These are phyloP conservation scores for Characodon lateralis DNA, from an alignment of 2,797 vertebrate species.

Conservation along the genomic window DNA sequence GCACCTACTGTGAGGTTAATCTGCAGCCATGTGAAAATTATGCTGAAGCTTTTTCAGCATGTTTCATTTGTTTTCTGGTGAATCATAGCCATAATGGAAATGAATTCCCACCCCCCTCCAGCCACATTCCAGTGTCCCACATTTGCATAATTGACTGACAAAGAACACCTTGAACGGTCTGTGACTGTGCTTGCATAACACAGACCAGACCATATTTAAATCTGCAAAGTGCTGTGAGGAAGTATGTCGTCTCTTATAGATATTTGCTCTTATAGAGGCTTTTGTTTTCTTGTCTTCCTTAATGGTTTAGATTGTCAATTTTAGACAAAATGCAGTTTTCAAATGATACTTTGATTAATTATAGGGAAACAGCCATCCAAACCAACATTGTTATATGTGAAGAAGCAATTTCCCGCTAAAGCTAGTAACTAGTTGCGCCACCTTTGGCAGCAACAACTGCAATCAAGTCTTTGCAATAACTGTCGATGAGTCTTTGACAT, in stretches of 20 bases:
- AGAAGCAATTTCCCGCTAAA: not conserved
- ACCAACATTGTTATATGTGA: not conserved
- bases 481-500: not conserved
- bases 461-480: not conserved
- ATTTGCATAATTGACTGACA: slow-evolving; percentile 47
- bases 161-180: slow-evolving; percentile 30
- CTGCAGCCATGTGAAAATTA: slow-evolving; percentile 57
- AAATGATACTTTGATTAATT: not conserved
- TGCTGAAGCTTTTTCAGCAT: slow-evolving; percentile 34
- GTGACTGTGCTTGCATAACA: slow-evolving; percentile 15
- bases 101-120: slow-evolving; percentile 6
- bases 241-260: no score
- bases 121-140: slow-evolving; percentile 8
- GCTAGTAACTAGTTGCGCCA: not conserved
- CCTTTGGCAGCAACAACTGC: not conserved
- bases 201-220: slow-evolving; percentile 3
- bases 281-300: not conserved
- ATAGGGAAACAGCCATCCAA: not conserved
- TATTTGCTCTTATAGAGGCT: not conserved
- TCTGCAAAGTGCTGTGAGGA: slow-evolving; percentile 7
- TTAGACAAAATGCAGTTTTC: not conserved
- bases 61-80: slow-evolving; percentile 41
- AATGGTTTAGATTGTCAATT: not conserved
- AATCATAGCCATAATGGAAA: slow-evolving; percentile 48
- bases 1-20: slow-evolving; percentile 56